Evolutionary conservation across 2,797 vertebrate genomes (phyloP).

Genomic region (Podarcis siculus): DNA sequence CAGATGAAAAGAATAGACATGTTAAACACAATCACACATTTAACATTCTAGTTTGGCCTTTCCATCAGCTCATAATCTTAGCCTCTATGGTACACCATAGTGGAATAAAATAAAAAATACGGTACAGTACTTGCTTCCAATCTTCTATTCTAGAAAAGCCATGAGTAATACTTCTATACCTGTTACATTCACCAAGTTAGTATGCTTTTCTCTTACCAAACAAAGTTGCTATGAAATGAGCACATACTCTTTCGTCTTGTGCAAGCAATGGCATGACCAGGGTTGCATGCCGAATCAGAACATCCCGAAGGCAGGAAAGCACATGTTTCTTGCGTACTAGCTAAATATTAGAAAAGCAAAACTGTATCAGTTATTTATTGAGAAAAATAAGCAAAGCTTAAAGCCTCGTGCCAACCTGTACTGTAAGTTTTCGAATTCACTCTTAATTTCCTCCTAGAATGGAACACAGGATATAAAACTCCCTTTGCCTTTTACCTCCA

Average conservation of each 20-base stretch:
- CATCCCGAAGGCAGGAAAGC: conserved; percentile 72
- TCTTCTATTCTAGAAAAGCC: no score
- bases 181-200: background rate
- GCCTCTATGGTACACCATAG: fast-evolving
- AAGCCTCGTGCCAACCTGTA: background rate
- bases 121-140: no score
- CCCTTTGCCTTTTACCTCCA: background rate
- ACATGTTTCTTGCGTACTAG: conserved; percentile 80
- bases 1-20: background rate
- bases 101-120: no score
- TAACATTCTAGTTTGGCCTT: background rate
- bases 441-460: background rate
- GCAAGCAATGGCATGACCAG: conserved; percentile 80
- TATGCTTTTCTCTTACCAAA: conserved; percentile 81
- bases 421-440: background rate
- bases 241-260: conserved; percentile 81
- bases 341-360: conserved; percentile 57
- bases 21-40: background rate
- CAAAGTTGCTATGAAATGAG: conserved; percentile 81
- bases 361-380: background rate
- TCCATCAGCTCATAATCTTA: background rate
- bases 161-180: background rate
- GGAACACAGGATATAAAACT: background rate
- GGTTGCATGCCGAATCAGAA: conserved; percentile 78
- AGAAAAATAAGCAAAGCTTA: conserved; percentile 1